Base-by-base conservation (phyloP, 1,140 invertebrate genomes). In the Cyrtorhinus lividipennis region DNA sequence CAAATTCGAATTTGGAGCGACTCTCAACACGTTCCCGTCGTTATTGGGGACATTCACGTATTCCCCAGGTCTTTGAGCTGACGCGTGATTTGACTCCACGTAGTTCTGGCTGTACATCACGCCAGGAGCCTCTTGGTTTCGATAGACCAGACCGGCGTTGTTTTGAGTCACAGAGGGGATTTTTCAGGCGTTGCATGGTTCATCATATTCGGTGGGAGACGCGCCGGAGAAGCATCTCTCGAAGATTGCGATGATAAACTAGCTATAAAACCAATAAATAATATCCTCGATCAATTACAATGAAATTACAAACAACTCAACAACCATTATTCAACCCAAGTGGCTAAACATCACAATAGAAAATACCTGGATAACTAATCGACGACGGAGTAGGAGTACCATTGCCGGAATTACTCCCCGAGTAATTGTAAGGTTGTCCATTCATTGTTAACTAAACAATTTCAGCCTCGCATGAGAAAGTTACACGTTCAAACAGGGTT, bases 181-280 rank as follows among this genome's bases (percentile, higher is more conserved):
- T 58, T 56, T 30, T 59, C 61, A 46, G 65, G 56, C 25, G 61
- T 64, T 27, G 38, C 56, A 62, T 66, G 59, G 45, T 64, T 63
- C n/a, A n/a, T n/a, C 20, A 64, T 24, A 23, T 15, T 12, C 8
- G 45, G 56, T 46, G 23, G 38, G 24, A 57, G 59, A 2, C 62
- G 65, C 24, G 66, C 64, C 12, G 69, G 69, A 5, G 69, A 70
- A 2, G 65, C 62, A 26, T 70, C 68, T 18, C 69, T 59, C 12
- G 69, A 70, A 20, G 69, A 70, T 24, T 70, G 66, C 10, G 68
- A 70, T n/a, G 69, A 70, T 44, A 70, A 60, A 63, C 68, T 69
- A 24, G 64, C 68, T 70, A 62, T 15, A 58, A 64, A 30, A n/a
- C n/a, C n/a, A n/a, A n/a, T n/a, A n/a, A n/a, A n/a, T n/a, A n/a